Base-by-base conservation (phyloP, 2,888 invertebrate genomes). In the Nomada ruficornis region DNA sequence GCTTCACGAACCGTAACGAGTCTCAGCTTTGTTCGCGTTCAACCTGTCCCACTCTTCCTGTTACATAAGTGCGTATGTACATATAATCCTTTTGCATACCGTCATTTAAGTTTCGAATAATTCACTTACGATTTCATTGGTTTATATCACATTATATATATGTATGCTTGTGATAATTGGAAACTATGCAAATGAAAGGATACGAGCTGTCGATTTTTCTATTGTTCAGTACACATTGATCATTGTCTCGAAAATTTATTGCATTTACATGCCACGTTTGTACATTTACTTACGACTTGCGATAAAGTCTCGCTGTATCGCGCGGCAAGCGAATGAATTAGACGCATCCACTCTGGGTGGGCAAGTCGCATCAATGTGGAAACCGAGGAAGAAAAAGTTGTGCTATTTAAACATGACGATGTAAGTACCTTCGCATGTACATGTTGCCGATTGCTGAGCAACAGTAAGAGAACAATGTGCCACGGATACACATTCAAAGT, bases 1-100 rank as follows among this genome's bases (percentile, higher is more conserved):
- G 85, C 72, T 78, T 85, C 89, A 77, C 86, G 87, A 85, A 90
- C 88, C 92, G 91, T 92, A 79, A 91, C 92, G 74, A 73, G 90
- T 91, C 90, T 89, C 90, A 88, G 88, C 90, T 91, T 89, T 90
- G 89, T 90, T 87, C 87, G 72, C 80, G 78, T 84, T 71, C 75
- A 88, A 86, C 89, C 90, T 88, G 86, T 90, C 89, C 87, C 85
- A 88, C 89, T 89, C 87, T 36, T 36, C 7, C 88, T 86, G 88
- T 91, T 91, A 90, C 89, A 89, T 90, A 91, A 91, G 84, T 74
- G 15, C 47, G 15, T 36, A 36, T 36, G 36, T 7, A 26, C 26
- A 26, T 26, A 36, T 36, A 83, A 60, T 69, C 82, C 80, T 83
- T 86, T 76, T 44, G 77, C 57, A 57, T 50, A 26, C 52, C 50